Evolutionary conservation across 2,113 vertebrate genomes (phyloP).

Genomic region (Amazona vittata): DNA sequence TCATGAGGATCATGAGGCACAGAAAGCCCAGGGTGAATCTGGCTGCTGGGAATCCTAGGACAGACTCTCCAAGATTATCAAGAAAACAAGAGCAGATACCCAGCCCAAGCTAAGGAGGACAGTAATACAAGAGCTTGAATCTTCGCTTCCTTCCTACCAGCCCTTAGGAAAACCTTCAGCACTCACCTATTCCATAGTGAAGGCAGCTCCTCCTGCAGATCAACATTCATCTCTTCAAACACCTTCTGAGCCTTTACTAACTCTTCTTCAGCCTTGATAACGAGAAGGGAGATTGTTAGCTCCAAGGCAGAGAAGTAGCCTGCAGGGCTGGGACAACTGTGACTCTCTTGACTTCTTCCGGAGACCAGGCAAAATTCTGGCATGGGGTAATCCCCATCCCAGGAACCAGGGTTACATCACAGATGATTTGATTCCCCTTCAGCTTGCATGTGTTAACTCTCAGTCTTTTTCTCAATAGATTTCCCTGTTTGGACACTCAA

Average conservation of each 20-base stretch:
- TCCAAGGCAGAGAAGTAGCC: not conserved
- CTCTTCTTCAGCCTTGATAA: constrained; percentile 93
- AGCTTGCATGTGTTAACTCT: not conserved
- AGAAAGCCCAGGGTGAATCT: not conserved
- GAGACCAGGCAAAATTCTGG: not conserved
- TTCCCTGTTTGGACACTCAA: not conserved
- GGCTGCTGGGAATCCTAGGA: not conserved
- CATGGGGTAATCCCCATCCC: not conserved
- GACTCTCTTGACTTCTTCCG: not conserved
- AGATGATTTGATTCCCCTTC: not conserved
- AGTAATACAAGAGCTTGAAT: not conserved
- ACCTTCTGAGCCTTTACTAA: constrained; percentile 96
- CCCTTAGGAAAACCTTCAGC: not conserved
- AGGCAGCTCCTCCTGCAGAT: constrained; percentile 96
- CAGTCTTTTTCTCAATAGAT: not conserved
- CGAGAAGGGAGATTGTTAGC: constrained; percentile 21
- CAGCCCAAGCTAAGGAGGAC: not conserved
- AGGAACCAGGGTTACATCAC: not conserved
- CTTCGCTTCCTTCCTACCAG: not conserved
- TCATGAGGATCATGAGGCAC: not conserved
- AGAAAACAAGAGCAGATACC: not conserved
- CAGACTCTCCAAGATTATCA: not conserved
- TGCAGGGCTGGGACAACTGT: not conserved
- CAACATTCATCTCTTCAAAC: constrained; percentile 96
- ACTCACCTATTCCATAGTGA: constrained; percentile 97